Base-by-base conservation (phyloP, 2,888 invertebrate genomes). In the Meandrusa payeni region DNA sequence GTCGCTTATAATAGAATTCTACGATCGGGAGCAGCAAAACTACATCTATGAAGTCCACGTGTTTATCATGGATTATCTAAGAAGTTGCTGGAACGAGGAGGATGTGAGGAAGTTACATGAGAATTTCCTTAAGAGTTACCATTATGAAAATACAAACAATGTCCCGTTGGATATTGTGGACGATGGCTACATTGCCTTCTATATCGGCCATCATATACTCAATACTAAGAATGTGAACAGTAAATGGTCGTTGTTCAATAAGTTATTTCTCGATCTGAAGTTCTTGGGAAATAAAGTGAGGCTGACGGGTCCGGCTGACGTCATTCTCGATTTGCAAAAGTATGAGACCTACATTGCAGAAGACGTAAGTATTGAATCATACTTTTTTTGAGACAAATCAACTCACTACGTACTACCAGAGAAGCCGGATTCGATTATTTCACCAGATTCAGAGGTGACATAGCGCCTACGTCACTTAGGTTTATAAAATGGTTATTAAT, bases 31-130 rank as follows among this genome's bases (percentile, higher is more conserved):
- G 38, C 79, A 89, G 36, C 80, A 87, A 29, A 90, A 87, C 46
- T 92, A 92, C 52, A 83, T 92, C 13, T 94, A 94, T 59, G 93
- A 93, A 48, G 88, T 94, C 29, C 93, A 94, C 61, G 92, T 93
- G 60, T 75, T 94, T 0, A 87, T 93, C 5, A 80, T 93, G 64
- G 88, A 89, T 40, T 93, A 91, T 59, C 71, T 94, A 3, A 89
- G 89, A 55, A 85, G 78, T 2, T 79, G 75, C 36, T 61, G 81
- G 0, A 75, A 62, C 1, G 61, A 73, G 0, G 75, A 82, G 0
- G 78, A 89, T 31, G 65, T 85, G 38, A 76, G 75, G 47, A 78
- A 76, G 40, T 68, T 91, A 47, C 93, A 94, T 52, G 67, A 71
- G 33, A 85, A 86, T 12, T 83, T 94, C 17, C 71, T 94, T 2